phyloP scores from a whole-genome alignment of 2,113 vertebrate genomes.

The Callipepla squamata region DNA sequence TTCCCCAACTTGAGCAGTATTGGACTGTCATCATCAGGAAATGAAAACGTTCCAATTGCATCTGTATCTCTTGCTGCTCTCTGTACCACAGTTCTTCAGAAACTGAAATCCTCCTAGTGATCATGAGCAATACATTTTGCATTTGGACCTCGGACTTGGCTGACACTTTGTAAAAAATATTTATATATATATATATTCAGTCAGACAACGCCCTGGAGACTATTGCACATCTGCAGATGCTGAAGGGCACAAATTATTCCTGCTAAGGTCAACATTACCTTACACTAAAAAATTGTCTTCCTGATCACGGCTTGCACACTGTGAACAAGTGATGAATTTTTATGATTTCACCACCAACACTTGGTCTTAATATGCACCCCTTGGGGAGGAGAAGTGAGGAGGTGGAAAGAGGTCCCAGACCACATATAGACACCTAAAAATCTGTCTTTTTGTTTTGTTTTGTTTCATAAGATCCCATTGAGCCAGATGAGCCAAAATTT shows the following conservation, averaged over 20 bases:
- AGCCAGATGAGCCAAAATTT: slow-evolving; percentile 26
- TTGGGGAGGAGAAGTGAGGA: slow-evolving; percentile 31
- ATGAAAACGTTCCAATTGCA: background rate
- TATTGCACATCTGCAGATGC: slow-evolving; percentile 72
- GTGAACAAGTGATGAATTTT: slow-evolving; percentile 63
- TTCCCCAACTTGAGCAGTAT: background rate
- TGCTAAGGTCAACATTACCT: slow-evolving; percentile 68
- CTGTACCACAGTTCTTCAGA: background rate
- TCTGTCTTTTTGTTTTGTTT: background rate
- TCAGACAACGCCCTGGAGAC: slow-evolving; percentile 52
- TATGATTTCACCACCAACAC: slow-evolving; percentile 62
- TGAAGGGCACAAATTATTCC: slow-evolving; percentile 71
- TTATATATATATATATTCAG: slow-evolving; percentile 15
- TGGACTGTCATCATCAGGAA: background rate
- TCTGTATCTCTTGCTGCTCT: background rate
- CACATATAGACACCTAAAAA: background rate
- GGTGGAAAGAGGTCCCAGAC: slow-evolving; percentile 45
- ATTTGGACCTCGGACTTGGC: slow-evolving; percentile 55
- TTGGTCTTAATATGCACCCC: slow-evolving; percentile 19
- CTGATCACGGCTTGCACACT: slow-evolving; percentile 47
- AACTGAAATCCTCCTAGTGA: slow-evolving; percentile 47
- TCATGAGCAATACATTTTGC: slow-evolving; percentile 50
- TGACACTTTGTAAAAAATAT: slow-evolving; percentile 19
- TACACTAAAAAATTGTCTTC: slow-evolving; percentile 72
- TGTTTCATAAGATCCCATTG: background rate